Base-by-base conservation (phyloP, 1,140 invertebrate species). In the Anastatus disparis region DNA sequence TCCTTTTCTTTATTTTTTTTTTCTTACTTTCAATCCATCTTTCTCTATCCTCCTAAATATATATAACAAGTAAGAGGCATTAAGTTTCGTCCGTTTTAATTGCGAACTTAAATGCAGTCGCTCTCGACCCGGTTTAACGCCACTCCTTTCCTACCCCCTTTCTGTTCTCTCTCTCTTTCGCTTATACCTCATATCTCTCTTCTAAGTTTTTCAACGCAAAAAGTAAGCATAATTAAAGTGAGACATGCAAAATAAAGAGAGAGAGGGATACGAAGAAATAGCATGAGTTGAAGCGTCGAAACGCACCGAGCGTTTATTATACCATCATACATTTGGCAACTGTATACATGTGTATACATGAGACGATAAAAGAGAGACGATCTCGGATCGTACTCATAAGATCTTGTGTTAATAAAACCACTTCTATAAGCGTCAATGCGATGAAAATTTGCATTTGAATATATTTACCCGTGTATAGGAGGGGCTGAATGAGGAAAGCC, bases 61-160 rank as follows among this genome's bases (percentile, higher is more conserved):
- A n/a, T n/a, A n/a, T n/a, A n/a, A n/a, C n/a, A n/a, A n/a, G 50
- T 24, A 3, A 31, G n/a, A 77, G 77, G 71, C 76, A 75, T 76
- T 78, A 78, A 76, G 73, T 78, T 76, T 71, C 75, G 13, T 64
- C 65, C 48, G 64, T 74, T 78, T 78, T 78, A 78, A 78, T 78
- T 78, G 75, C 75, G 70, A 74, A 42, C 64, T 58, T 69, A 63
- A 72, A 71, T 71, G 71, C 67, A 68, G 76, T 66, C 27, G 64
- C 71, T 70, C 75, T 70, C 70, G 71, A 67, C 73, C 66, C 55
- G 63, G 42, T 76, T 76, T 63, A 71, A 74, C 58, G 65, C 35
- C 15, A 13, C 13, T 12, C 4, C 20, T 12, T 59, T 50, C 50
- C 40, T 50, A 15, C 13, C 20, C 2, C 50, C 15, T 4, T 27